These are phyloP conservation scores for Lepilemur septentrionalis DNA, from an alignment of 2,797 vertebrate genomes.

Conservation along the genomic window DNA sequence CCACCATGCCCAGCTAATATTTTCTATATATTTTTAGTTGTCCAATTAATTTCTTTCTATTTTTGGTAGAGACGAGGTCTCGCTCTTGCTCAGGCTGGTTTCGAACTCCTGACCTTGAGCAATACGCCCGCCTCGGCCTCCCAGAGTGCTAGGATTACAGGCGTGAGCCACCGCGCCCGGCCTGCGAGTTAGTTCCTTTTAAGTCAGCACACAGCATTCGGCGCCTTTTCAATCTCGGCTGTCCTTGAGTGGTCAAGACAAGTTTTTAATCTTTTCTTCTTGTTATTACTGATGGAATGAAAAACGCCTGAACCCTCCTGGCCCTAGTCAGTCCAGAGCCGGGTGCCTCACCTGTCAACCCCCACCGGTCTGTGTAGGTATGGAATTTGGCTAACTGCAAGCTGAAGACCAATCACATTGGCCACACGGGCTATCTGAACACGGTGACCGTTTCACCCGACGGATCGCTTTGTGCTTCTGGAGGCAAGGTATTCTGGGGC, in stretches of 20 bases:
- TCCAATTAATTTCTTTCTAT: too few species aligned
- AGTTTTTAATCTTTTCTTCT: not conserved
- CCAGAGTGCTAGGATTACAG: too few species aligned
- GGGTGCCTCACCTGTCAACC: not conserved
- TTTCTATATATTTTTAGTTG: too few species aligned
- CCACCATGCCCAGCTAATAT: too few species aligned
- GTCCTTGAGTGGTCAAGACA: not conserved
- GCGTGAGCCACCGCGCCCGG: too few species aligned
- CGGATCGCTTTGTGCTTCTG: slow-evolving; percentile 97
- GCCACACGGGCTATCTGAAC: slow-evolving; percentile 97
- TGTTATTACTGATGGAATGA: not conserved
- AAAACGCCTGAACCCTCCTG: not conserved
- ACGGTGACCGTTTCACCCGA: slow-evolving; percentile 97
- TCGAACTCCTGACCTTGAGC: too few species aligned
- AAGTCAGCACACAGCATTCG: not conserved
- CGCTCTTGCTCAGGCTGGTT: too few species aligned
- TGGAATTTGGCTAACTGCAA: slow-evolving; percentile 99
- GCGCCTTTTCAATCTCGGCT: not conserved
- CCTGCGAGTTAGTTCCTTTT: not conserved
- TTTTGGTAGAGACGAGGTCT: too few species aligned
- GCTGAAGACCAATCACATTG: slow-evolving; percentile 98
- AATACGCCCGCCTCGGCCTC: too few species aligned
- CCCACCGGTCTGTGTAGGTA: slow-evolving; percentile 82
- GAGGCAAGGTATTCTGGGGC: slow-evolving; percentile 90
- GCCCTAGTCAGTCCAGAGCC: not conserved